phyloP scores from a whole-genome alignment of 2,797 vertebrate species.

The Varecia variegata region DNA sequence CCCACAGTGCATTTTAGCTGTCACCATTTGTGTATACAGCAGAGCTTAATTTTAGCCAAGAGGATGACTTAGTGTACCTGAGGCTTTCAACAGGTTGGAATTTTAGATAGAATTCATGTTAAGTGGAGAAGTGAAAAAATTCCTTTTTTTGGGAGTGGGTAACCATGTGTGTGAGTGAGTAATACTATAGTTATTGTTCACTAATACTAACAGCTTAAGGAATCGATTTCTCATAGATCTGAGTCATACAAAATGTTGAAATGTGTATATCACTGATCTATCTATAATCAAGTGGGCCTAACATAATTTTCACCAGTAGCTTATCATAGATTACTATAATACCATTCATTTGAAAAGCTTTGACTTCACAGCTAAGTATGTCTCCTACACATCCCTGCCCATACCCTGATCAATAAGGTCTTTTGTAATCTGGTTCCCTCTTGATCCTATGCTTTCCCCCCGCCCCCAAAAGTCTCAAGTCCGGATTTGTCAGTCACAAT shows the following conservation, averaged over 20 bases:
- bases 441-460: not conserved
- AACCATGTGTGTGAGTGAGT: not conserved
- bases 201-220: slow-evolving; percentile 23
- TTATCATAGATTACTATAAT: not conserved
- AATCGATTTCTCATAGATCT: not conserved
- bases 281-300: not conserved
- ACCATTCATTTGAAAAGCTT: not conserved
- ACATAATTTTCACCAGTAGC: not conserved
- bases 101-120: slow-evolving; percentile 23
- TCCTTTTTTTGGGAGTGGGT: not conserved
- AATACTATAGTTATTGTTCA: not conserved
- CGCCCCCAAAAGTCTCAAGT: not conserved
- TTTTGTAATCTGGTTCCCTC: not conserved
- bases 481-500: not conserved
- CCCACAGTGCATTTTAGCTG: slow-evolving; percentile 32
- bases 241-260: slow-evolving; percentile 3
- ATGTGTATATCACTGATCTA: not conserved
- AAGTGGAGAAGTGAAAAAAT: not conserved
- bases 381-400: not conserved
- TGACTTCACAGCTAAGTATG: not conserved
- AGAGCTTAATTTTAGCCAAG: not conserved
- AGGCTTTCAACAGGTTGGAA: not conserved
- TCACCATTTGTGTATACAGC: not conserved
- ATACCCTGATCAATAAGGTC: not conserved
- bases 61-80: not conserved